These are phyloP conservation scores for Drosophila sulfurigaster DNA, from an alignment of 1,140 invertebrate species.

Conservation along the genomic window DNA sequence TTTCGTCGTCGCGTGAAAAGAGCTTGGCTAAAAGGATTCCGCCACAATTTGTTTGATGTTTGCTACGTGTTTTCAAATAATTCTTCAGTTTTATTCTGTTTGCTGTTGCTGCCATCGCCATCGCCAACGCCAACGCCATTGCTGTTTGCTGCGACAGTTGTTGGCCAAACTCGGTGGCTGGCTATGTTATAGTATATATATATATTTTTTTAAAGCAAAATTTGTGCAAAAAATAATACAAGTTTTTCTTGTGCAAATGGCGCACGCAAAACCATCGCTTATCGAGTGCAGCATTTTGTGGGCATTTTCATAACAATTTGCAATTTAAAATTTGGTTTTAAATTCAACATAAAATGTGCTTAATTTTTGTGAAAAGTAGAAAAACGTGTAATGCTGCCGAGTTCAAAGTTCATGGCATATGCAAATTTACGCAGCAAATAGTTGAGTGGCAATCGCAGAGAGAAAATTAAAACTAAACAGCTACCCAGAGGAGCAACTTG, in stretches of 20 bases:
- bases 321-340: not conserved
- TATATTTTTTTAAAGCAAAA: slow-evolving; percentile 47
- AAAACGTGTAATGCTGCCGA: not conserved
- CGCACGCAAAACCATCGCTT: not conserved
- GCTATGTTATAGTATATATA: slow-evolving; percentile 33
- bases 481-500: not conserved
- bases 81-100: slow-evolving; percentile 58
- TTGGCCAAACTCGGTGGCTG: slow-evolving; percentile 48
- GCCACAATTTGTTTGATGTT: slow-evolving; percentile 82
- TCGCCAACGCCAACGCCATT: not conserved
- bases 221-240: slow-evolving; percentile 30
- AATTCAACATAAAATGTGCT: not conserved
- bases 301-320: not conserved
- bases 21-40: slow-evolving; percentile 79
- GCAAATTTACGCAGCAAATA: slow-evolving; percentile 41
- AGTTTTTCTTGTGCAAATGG: slow-evolving; percentile 15
- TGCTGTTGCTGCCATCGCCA: slow-evolving; percentile 17
- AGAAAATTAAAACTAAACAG: slow-evolving; percentile 58
- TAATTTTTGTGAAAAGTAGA: not conserved
- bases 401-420: not conserved
- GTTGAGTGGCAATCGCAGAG: slow-evolving; percentile 33
- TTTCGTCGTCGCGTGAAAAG: slow-evolving; percentile 53
- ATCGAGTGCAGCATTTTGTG: not conserved
- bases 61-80: slow-evolving; percentile 81
- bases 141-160: slow-evolving; percentile 56